Percentiles rank a stretch among this genome's conserved stretches.
Evolutionary conservation across 2,797 vertebrate species (phyloP).

Genomic region (Limnodromus scolopaceus): DNA sequence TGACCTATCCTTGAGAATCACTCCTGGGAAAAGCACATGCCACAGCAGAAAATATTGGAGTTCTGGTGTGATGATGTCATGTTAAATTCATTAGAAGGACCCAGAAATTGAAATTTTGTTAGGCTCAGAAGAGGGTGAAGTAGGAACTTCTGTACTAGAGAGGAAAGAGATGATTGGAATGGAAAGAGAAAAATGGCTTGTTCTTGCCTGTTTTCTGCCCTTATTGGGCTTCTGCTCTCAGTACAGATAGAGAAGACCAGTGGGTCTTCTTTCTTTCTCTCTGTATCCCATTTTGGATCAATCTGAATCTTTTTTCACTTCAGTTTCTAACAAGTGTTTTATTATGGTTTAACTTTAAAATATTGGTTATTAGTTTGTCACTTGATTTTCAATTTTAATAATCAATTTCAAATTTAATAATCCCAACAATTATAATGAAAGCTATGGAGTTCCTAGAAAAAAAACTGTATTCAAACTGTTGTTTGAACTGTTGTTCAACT

Average conservation of each 20-base stretch:
- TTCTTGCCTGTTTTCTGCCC: background rate
- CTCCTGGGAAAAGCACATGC: slow-evolving; percentile 8
- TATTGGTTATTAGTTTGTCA: background rate
- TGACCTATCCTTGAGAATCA: slow-evolving; percentile 56
- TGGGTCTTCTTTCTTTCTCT: background rate
- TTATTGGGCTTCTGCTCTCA: background rate
- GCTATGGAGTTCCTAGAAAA: background rate
- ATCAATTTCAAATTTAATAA: background rate
- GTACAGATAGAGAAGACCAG: background rate
- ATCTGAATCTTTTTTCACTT: background rate
- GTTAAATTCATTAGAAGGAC: slow-evolving; percentile 40
- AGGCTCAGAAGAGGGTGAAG: background rate
- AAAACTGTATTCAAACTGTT: background rate
- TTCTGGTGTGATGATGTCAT: slow-evolving; percentile 4
- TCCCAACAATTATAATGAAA: background rate
- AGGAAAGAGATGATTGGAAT: background rate
- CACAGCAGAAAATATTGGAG: slow-evolving; percentile 22
- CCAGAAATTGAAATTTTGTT: slow-evolving; percentile 22
- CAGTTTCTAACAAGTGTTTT: background rate
- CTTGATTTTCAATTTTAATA: background rate
- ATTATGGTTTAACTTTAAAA: background rate
- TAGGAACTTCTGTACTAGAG: background rate
- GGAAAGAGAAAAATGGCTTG: background rate
- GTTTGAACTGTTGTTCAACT: too few relatives aligned
- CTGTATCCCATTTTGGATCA: background rate